These are phyloP conservation scores for Pan troglodytes DNA, from an alignment of 2,113 vertebrate species.

Conservation along the genomic window DNA sequence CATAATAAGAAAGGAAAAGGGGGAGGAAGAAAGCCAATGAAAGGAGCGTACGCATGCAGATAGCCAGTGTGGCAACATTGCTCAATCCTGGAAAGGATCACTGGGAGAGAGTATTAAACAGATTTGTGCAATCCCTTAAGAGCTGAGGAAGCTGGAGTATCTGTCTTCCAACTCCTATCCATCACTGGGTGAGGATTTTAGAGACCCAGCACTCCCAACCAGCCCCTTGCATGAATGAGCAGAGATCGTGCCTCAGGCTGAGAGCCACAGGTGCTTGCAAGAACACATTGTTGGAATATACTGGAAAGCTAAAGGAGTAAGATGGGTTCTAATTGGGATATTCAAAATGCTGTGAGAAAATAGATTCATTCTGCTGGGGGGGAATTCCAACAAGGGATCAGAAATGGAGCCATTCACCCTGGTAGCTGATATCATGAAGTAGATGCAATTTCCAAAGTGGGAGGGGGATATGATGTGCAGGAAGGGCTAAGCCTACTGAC, in stretches of 20 bases:
- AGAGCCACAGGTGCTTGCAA: not conserved
- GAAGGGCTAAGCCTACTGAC: not conserved
- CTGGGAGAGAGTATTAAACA: not conserved
- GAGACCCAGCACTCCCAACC: not conserved
- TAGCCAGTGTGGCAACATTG: not conserved
- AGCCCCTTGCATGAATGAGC: not conserved
- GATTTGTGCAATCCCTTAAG: not conserved
- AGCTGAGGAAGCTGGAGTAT: not conserved
- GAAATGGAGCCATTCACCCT: not conserved
- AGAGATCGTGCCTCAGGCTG: not conserved
- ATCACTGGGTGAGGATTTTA: not conserved
- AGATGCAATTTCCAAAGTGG: not conserved
- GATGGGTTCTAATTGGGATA: conserved; percentile 1
- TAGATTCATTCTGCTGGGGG: not conserved
- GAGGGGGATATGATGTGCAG: not conserved
- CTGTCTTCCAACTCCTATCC: not conserved
- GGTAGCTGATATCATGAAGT: conserved; percentile 3
- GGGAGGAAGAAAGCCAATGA: not conserved
- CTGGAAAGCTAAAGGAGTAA: not conserved
- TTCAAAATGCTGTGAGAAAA: conserved; percentile 42
- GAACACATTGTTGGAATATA: not conserved
- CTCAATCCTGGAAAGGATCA: not conserved
- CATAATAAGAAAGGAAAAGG: not conserved
- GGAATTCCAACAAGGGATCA: conserved; percentile 22
- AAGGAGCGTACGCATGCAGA: not conserved